A percentile compares a stretch with the other conserved stretches of the same genome.
These are phyloP conservation scores for Archegozetes longisetosus DNA, from an alignment of 1,140 invertebrate species.

Conservation along the genomic window DNA sequence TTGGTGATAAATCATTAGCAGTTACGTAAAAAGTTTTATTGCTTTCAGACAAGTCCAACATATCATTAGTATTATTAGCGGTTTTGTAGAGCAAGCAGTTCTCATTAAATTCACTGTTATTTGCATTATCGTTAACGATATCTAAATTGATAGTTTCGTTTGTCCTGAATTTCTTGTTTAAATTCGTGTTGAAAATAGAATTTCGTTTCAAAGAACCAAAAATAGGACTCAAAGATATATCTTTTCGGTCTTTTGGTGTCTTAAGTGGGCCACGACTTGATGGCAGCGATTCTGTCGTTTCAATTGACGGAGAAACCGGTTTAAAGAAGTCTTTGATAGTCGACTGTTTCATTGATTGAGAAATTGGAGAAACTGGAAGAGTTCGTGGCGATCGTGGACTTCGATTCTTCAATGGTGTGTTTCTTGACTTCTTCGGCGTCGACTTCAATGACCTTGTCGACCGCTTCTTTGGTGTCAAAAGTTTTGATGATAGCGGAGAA, in stretches of 20 bases:
- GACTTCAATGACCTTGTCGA: neutral
- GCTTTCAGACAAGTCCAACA: no score
- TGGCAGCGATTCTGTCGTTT: neutral
- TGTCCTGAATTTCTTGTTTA: neutral
- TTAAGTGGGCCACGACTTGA: neutral
- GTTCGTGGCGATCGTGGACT: neutral
- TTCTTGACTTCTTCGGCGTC: neutral
- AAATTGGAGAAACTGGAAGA: neutral
- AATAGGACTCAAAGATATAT: neutral
- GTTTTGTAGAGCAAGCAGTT: no score
- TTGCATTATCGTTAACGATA: no score
- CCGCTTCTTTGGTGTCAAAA: constrained; percentile 16
- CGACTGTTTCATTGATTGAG: neutral
- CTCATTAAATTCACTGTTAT: no score
- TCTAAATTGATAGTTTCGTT: no score
- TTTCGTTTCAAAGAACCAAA: neutral
- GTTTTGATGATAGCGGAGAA: no score
- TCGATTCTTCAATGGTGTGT: neutral
- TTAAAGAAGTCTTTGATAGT: neutral
- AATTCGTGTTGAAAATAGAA: neutral
- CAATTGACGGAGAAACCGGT: constrained; percentile 23
- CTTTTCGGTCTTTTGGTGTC: neutral
- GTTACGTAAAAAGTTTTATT: no score
- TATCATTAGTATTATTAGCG: no score
- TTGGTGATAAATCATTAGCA: no score